Percentiles rank a stretch among this genome's conserved stretches.
phyloP scores from a whole-genome alignment of 1,140 invertebrate species.

The Zaprionus kolodkinae region DNA sequence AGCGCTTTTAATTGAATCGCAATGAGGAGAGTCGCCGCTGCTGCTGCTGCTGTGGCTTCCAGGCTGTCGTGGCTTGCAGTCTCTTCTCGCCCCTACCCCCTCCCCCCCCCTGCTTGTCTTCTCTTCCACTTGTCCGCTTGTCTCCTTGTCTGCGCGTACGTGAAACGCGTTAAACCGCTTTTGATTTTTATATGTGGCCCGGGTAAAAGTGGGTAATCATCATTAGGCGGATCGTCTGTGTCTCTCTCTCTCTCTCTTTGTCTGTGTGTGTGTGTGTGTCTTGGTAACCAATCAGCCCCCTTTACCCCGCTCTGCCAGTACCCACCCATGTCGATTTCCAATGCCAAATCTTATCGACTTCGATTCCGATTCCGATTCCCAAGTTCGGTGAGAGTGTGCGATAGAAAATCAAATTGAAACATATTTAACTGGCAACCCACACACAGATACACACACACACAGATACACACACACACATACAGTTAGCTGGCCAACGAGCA shows the following conservation, averaged over 20 bases:
- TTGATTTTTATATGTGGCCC: conserved; percentile 69
- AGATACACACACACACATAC: conserved; percentile 9
- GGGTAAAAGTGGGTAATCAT: conserved; percentile 81
- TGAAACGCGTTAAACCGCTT: conserved; percentile 80
- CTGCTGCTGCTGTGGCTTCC: background rate
- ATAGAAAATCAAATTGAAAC: conserved; percentile 75
- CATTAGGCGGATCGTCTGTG: conserved; percentile 54
- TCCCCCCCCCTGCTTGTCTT: background rate
- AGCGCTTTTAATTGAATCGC: conserved; percentile 78
- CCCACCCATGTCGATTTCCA: conserved; percentile 7
- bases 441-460: conserved; percentile 40
- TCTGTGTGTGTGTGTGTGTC: conserved; percentile 15
- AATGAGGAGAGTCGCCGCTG: conserved; percentile 36
- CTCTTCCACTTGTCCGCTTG: background rate
- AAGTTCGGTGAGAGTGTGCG: conserved; percentile 71
- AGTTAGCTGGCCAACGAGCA: conserved; percentile 39
- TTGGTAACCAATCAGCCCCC: conserved; percentile 60
- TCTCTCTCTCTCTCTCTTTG: conserved; percentile 1
- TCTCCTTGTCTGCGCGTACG: conserved; percentile 15
- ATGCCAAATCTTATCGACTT: conserved; percentile 10
- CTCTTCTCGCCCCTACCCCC: conserved; percentile 5
- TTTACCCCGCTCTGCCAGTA: conserved; percentile 10
- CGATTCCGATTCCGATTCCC: conserved; percentile 19
- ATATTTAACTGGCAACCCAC: conserved; percentile 56
- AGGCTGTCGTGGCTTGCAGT: conserved; percentile 16